Percentiles rank a stretch among this genome's conserved stretches.
phyloP scores from a whole-genome alignment of 2,888 invertebrate genomes.

The Drosophila leonis region DNA sequence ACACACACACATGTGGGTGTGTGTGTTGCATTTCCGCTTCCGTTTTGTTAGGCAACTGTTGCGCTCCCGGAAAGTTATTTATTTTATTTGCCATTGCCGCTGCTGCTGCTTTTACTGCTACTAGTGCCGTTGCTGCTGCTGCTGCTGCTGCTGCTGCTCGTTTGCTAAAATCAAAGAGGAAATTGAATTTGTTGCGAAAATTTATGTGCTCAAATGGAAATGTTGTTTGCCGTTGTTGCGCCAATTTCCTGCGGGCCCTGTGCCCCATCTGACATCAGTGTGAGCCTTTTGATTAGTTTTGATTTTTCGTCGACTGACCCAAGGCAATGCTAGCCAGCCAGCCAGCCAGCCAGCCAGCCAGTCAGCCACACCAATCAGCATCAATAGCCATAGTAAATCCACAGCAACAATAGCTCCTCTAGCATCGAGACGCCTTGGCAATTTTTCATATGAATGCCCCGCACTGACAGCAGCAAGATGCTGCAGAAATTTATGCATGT shows the following conservation, averaged over 20 bases:
- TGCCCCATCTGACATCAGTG: slow-evolving; percentile 52
- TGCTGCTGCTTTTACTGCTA: slow-evolving; percentile 5
- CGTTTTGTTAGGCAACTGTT: slow-evolving; percentile 79
- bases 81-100: slow-evolving; percentile 72
- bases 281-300: slow-evolving; percentile 68
- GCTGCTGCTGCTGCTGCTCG: slow-evolving; percentile 55
- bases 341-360: neutral
- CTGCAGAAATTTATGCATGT: slow-evolving; percentile 71
- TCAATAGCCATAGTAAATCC: slow-evolving; percentile 8
- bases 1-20: slow-evolving; percentile 8
- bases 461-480: slow-evolving; percentile 50
- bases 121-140: slow-evolving; percentile 27
- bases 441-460: slow-evolving; percentile 66
- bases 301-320: slow-evolving; percentile 62
- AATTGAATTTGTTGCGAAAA: slow-evolving; percentile 80
- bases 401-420: slow-evolving; percentile 8
- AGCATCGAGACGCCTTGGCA: slow-evolving; percentile 45
- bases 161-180: slow-evolving; percentile 80
- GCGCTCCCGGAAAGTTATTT: slow-evolving; percentile 77
- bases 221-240: slow-evolving; percentile 74
- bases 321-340: slow-evolving; percentile 15
- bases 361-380: slow-evolving; percentile 6
- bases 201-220: slow-evolving; percentile 78
- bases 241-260: slow-evolving; percentile 68
- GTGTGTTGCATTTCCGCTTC: slow-evolving; percentile 73